Evolutionary conservation across 2,888 invertebrate species (phyloP), one percentile per base, ranked within the genome.

Genomic region (Diploptera punctata): DNA sequence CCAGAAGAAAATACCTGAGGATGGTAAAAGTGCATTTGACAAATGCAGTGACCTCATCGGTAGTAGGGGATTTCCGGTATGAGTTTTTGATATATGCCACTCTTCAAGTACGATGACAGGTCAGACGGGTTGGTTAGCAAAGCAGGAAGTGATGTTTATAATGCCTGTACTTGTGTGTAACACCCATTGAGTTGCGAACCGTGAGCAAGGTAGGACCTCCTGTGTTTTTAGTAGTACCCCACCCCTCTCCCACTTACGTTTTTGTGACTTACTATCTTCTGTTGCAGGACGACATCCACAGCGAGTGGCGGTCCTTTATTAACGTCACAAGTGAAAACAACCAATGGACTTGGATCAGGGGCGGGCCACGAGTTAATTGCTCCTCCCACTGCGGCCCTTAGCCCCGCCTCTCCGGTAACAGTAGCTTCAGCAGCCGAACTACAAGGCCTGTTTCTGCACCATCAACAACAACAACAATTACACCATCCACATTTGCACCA

Each of bases 251-350:
- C 24, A 21, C 2, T 24, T 52, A 21, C 52, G 21, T 44, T 65
- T 65, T 65, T 65, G 44, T 24, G 29, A 57, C 57, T 57, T 57
- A 57, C n/a, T 57, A 57, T 19, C 52, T 52, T n/a, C 18, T 24
- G 52, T 24, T 73, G 57, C 75, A 75, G 75, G 67, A 73, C 75
- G 38, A 73, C 73, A 49, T 75, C 75, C 26, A 44, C 83, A 77
- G 81, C 84, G 79, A 75, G 74, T 73, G 83, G 83, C 79, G 82
- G 83, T 79, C 67, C 75, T 47, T 82, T 88, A 85, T 86, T 88
- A 85, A 87, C 87, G 86, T 88, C 89, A 83, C 89, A 89, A 85
- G 86, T 89, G 83, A 89, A 89, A 84, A 86, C 88, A 81, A 85
- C 89, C 87, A 89, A 89, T 88, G 90, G 90, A 83, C 86, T 88